Evolutionary conservation across 2,888 invertebrate species (phyloP).

Genomic region (Phorcus lineatus): DNA sequence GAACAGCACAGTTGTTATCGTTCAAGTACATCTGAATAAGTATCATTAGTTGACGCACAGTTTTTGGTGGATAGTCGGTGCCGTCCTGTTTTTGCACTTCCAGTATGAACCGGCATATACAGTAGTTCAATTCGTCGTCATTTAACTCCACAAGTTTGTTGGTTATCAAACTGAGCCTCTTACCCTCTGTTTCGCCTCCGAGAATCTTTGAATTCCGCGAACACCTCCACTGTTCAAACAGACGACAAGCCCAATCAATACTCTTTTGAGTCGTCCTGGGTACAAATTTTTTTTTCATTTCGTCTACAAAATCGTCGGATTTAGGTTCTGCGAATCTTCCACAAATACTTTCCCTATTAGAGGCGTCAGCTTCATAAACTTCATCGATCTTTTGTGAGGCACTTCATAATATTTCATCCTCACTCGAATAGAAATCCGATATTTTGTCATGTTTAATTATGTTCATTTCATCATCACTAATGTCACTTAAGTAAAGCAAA

Average conservation of each 20-base stretch:
- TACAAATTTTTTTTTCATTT: not conserved
- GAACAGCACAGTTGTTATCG: not conserved
- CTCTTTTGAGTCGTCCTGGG: not conserved
- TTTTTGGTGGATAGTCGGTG: slow-evolving; percentile 6
- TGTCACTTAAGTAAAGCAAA: too few relatives aligned
- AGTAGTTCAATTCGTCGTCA: not conserved
- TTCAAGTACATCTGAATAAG: not conserved
- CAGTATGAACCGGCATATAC: too few relatives aligned
- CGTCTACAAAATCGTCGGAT: too few relatives aligned
- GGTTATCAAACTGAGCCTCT: not conserved
- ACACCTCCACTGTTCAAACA: not conserved
- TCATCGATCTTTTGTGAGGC: too few relatives aligned
- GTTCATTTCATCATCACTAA: too few relatives aligned
- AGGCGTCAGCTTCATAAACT: too few relatives aligned
- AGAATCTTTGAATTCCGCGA: not conserved
- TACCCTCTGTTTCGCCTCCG: not conserved
- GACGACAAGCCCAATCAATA: not conserved
- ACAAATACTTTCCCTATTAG: too few relatives aligned
- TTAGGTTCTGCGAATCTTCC: too few relatives aligned
- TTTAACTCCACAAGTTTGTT: not conserved
- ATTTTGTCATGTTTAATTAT: too few relatives aligned
- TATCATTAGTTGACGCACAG: not conserved
- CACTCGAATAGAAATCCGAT: too few relatives aligned
- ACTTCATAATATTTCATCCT: too few relatives aligned
- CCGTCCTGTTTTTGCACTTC: not conserved